Base-by-base conservation (phyloP, 2,888 invertebrate species). In the Therioaphis trifolii region DNA sequence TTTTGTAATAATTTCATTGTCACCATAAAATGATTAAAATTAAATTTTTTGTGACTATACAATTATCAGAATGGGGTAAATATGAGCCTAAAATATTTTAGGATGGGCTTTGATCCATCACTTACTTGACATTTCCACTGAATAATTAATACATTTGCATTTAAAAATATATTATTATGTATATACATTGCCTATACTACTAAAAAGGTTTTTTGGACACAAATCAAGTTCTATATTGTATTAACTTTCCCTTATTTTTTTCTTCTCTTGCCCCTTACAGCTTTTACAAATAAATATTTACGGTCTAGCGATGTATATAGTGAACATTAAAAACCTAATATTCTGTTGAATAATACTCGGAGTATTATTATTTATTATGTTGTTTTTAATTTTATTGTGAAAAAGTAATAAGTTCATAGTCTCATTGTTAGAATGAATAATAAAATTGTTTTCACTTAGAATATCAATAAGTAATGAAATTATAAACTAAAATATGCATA, bases 161-260 rank as follows among this genome's bases (percentile, higher is more conserved):
- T n/a, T n/a, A n/a, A n/a, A n/a, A n/a, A n/a, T n/a, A n/a, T n/a
- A n/a, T n/a, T n/a, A n/a, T n/a, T n/a, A n/a, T n/a, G n/a, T n/a
- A n/a, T n/a, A n/a, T n/a, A n/a, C n/a, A n/a, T n/a, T n/a, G n/a
- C n/a, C n/a, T n/a, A n/a, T n/a, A n/a, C n/a, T n/a, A n/a, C n/a
- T n/a, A n/a, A n/a, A n/a, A 69, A 69, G 15, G 69, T 69, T 69
- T 69, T 15, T 69, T 46, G 46, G 46, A 69, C 69, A 46, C 18
- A 24, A 69, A 69, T 69, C 69, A 69, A 69, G 46, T 46, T 46
- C 46, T 27, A 43, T 46, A 69, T 46, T 46, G 69, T 69, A 46
- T 69, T 69, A 35, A 69, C 40, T 21, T 12, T 12, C 40, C 66
- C 66, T 9, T n/a, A n/a, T n/a, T n/a, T n/a, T n/a, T n/a, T n/a